phyloP scores from a whole-genome alignment of 2,888 invertebrate species.

The Xanthia icteritia region DNA sequence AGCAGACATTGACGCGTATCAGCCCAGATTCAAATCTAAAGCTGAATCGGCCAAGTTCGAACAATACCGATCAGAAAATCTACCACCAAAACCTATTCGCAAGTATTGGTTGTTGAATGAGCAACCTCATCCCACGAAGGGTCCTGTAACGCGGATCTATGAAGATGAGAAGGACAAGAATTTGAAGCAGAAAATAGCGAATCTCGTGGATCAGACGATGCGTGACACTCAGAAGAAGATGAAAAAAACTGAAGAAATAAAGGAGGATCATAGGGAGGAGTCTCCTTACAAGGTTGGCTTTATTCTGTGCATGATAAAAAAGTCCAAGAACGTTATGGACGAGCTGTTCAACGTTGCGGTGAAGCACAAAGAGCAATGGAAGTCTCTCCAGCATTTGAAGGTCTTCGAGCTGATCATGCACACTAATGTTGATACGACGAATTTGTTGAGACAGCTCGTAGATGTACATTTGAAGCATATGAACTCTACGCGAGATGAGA shows the following conservation, averaged over 20 bases:
- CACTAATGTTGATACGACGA: slow-evolving; percentile 83
- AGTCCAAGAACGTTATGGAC: slow-evolving; percentile 79
- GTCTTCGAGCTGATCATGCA: slow-evolving; percentile 85
- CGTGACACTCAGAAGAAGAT: slow-evolving; percentile 79
- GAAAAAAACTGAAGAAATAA: slow-evolving; percentile 71
- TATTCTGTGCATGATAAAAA: slow-evolving; percentile 82
- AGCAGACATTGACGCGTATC: background rate
- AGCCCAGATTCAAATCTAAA: background rate
- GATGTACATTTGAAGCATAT: slow-evolving; percentile 78
- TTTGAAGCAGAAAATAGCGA: slow-evolving; percentile 79
- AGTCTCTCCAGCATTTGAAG: slow-evolving; percentile 83
- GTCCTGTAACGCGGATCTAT: background rate
- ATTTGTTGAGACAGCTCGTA: slow-evolving; percentile 81
- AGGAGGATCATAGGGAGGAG: slow-evolving; percentile 68
- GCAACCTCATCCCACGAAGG: background rate
- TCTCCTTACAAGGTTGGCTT: slow-evolving; percentile 81
- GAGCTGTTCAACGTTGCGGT: slow-evolving; percentile 85
- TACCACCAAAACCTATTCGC: slow-evolving; percentile 34
- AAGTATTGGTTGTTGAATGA: slow-evolving; percentile 50
- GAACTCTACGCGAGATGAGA: slow-evolving; percentile 70
- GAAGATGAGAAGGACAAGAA: slow-evolving; percentile 73
- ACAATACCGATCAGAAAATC: background rate
- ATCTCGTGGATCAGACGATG: slow-evolving; percentile 80
- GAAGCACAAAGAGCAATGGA: slow-evolving; percentile 83
- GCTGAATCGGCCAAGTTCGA: slow-evolving; percentile 16